A percentile compares a stretch with the other conserved stretches of the same genome.
phyloP scores from a whole-genome alignment of 2,888 invertebrate genomes.

The Cephus runcator region DNA sequence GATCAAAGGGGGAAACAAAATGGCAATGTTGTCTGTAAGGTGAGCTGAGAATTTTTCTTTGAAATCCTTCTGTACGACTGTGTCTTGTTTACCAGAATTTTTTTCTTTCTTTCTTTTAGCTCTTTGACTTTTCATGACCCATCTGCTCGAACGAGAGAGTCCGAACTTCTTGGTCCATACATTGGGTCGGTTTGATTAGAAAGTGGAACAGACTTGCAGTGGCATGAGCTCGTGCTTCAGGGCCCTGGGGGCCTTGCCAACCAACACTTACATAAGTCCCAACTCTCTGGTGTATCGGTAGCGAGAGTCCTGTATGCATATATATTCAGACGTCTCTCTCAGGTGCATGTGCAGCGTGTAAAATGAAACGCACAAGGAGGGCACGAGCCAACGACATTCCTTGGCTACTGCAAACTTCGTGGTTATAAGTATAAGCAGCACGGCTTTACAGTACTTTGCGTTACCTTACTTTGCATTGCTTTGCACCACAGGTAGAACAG shows the following conservation, averaged over 20 bases:
- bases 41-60: background rate
- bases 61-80: background rate
- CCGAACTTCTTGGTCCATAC: background rate
- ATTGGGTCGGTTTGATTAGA: constrained; percentile 55
- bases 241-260: constrained; percentile 44
- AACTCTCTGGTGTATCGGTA: background rate
- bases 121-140: background rate
- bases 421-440: background rate
- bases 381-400: constrained; percentile 35
- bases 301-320: background rate
- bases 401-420: background rate
- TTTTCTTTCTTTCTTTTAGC: background rate
- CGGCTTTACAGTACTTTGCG: background rate
- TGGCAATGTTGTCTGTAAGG: background rate
- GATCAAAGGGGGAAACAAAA: background rate
- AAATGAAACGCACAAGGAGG: constrained; percentile 21
- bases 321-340: background rate
- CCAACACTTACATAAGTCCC: constrained; percentile 45
- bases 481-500: background rate
- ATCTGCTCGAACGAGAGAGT: constrained; percentile 7
- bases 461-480: background rate
- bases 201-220: constrained; percentile 56
- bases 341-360: constrained; percentile 13
- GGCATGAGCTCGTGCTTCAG: constrained; percentile 39
- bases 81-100: background rate